These are phyloP conservation scores for Cladopsammia gracilis DNA, from an alignment of 64 coral and sea anemone species.

Conservation along the genomic window DNA sequence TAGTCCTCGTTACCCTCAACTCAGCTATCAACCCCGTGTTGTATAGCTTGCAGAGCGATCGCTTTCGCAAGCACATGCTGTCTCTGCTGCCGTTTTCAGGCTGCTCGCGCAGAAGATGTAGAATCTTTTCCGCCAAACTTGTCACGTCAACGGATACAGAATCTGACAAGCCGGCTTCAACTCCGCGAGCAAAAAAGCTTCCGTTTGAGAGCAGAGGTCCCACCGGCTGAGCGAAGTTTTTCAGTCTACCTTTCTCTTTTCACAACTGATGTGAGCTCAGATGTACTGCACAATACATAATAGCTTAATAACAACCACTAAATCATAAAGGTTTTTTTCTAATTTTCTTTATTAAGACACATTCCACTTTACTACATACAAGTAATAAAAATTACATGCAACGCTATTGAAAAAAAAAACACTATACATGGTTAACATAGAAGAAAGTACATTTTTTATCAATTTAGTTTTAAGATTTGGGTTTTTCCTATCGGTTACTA, in stretches of 20 bases:
- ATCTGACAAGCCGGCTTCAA: background rate
- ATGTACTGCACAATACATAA: background rate
- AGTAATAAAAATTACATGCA: too few species aligned
- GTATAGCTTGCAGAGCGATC: constrained; percentile 31
- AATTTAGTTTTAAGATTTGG: too few species aligned
- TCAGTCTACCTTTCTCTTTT: background rate
- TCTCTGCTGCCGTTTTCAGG: background rate
- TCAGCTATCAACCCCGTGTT: constrained; percentile 26
- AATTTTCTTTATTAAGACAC: too few species aligned
- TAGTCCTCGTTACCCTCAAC: constrained; percentile 9
- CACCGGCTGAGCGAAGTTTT: background rate
- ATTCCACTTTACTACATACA: too few species aligned
- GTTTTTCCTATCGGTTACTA: too few species aligned
- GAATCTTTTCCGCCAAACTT: background rate
- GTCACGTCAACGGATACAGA: too few species aligned
- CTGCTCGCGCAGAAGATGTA: background rate
- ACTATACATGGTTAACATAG: too few species aligned
- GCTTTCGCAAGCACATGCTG: constrained; percentile 4
- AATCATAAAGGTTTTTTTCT: too few species aligned
- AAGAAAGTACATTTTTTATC: too few species aligned
- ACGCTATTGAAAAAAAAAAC: too few species aligned
- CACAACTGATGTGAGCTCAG: background rate
- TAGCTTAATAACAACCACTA: too few species aligned
- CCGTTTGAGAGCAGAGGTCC: background rate
- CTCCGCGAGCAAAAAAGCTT: background rate